Evolutionary conservation across 2,113 vertebrate genomes (phyloP).

Genomic region (Cyanoliseus patagonus): DNA sequence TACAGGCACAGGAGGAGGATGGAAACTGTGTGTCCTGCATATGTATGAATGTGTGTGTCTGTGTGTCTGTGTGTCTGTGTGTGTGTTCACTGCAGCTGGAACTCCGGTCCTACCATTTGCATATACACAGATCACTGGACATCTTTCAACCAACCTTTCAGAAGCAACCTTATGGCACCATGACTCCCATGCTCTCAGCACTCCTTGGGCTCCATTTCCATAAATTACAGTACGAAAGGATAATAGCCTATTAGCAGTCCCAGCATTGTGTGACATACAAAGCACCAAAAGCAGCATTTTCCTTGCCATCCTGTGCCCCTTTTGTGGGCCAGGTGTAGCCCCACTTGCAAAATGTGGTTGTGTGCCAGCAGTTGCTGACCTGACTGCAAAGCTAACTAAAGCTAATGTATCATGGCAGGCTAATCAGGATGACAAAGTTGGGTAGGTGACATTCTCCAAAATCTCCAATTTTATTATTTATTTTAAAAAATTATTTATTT

Average conservation of each 20-base stretch:
- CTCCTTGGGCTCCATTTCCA: neutral
- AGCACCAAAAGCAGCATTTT: neutral
- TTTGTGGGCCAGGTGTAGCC: slow-evolving; percentile 1
- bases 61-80: neutral
- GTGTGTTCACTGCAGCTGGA: neutral
- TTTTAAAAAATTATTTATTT: neutral
- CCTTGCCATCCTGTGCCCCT: neutral
- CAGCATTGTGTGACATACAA: neutral
- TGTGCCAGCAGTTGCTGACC: slow-evolving; percentile 71
- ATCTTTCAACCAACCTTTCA: neutral
- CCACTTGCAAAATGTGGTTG: neutral
- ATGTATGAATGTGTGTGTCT: neutral
- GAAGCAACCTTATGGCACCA: neutral
- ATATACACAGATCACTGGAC: neutral
- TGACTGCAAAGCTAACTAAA: slow-evolving; percentile 83
- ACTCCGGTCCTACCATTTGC: neutral
- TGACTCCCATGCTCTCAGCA: neutral
- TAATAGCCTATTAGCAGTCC: neutral
- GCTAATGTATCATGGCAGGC: slow-evolving; percentile 90
- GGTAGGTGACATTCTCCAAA: slow-evolving; percentile 87
- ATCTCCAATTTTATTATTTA: slow-evolving; percentile 66
- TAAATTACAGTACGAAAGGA: neutral
- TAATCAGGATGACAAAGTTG: slow-evolving; percentile 88
- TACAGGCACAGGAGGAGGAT: slow-evolving; percentile 10
- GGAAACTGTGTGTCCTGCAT: slow-evolving; percentile 44